Evolutionary conservation across 2,797 vertebrate genomes (phyloP), one percentile per base, ranked within the genome.

Genomic region (Synanceia verrucosa): DNA sequence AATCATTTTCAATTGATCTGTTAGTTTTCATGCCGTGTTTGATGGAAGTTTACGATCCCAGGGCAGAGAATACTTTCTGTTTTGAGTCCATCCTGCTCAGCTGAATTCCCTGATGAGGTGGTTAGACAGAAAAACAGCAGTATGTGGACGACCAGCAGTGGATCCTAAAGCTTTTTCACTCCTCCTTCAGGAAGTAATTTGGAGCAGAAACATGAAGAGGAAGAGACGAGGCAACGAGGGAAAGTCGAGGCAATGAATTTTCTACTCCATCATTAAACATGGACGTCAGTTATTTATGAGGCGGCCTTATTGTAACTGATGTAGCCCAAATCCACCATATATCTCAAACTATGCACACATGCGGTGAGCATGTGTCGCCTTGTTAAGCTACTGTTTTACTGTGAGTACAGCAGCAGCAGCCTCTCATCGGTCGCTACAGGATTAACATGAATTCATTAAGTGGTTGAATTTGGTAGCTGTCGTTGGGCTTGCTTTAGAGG

Each of bases 261-360:
- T 72, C 59, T 61, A 36, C 73, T 76, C 76, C 57, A 70, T 84
- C 79, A 78, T 88, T 88, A 79, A 82, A 79, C 31, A 76, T 48
- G 68, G 62, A 58, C 28, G 19, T 72, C 71, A 67, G 48, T 74
- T 87, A 81, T 86, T 87, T 68, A 80, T 78, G 57, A 75, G 64
- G 44, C 21, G 0, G 52, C 51, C 13, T 14, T 11, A 23, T 44
- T 65, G 10, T 51, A 56, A 48, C 33, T 52, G 62, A 47, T 73
- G 62, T 36, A 53, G 31, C 53, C 52, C 12, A 58, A 55, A 65
- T 68, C 16, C 63, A 70, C 68, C 74, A 46, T 34, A 39, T 43
- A 53, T 50, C 36, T 74, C 64, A 43, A 47, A 47, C 29, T 41
- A n/a, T n/a, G 39, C 18, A n/a, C 39, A 41, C 59, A 34, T 23